Evolutionary conservation across 1,140 invertebrate genomes (phyloP).

Genomic region (Euura lappo): DNA sequence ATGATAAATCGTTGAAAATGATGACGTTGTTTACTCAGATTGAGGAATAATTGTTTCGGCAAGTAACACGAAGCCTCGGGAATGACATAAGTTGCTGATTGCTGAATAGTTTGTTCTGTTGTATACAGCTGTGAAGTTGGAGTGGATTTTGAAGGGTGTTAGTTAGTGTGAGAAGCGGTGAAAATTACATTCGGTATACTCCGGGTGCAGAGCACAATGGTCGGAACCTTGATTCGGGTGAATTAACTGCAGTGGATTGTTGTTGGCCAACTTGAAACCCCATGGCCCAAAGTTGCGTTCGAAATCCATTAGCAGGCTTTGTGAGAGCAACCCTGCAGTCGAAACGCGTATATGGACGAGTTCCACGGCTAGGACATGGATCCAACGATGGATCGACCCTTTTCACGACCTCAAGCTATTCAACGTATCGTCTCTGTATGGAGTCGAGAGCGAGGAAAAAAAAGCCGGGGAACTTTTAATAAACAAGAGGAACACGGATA

Average conservation of each 20-base stretch:
- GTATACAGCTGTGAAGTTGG: not conserved
- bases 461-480: too few species aligned
- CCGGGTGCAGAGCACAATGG: not conserved
- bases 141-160: not conserved
- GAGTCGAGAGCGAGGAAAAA: too few species aligned
- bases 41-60: not conserved
- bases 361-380: not conserved
- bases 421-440: not conserved
- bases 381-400: not conserved
- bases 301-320: conserved; percentile 7
- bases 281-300: conserved; percentile 1
- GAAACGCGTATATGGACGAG: not conserved
- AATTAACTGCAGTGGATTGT: conserved; percentile 1
- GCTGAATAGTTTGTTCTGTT: not conserved
- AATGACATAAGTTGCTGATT: too few species aligned
- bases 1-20: too few species aligned
- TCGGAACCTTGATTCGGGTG: not conserved
- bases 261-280: conserved; percentile 3
- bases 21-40: not conserved
- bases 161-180: conserved; percentile 3
- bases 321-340: not conserved
- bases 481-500: too few species aligned
- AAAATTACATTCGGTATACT: not conserved
- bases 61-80: not conserved
- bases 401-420: not conserved